Evolutionary conservation across 2,797 vertebrate species (phyloP).

Genomic region (Ptychobarbus kaznakovi): DNA sequence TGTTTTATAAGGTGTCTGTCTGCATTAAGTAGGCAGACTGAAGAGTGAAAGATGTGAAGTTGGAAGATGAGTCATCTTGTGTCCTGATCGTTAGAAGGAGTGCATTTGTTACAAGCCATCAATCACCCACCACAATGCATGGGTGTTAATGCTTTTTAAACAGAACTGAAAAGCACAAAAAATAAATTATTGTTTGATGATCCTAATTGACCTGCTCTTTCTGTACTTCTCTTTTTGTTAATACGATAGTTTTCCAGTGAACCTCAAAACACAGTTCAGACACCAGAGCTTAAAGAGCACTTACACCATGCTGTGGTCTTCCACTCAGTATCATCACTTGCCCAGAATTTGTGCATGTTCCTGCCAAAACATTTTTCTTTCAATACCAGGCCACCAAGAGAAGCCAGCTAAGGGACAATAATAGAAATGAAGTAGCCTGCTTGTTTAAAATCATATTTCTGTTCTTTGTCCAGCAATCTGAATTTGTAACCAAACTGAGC

Average conservation of each 20-base stretch:
- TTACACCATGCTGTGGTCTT: neutral
- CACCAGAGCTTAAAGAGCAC: neutral
- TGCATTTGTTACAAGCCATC: constrained; percentile 46
- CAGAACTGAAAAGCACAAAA: constrained; percentile 1
- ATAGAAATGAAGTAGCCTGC: constrained; percentile 44
- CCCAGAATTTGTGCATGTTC: neutral
- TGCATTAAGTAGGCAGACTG: constrained; percentile 12
- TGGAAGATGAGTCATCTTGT: constrained; percentile 17
- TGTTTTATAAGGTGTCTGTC: constrained; percentile 30
- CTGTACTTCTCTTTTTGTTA: constrained; percentile 12
- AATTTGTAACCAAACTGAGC: constrained; percentile 51
- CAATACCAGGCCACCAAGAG: constrained; percentile 28
- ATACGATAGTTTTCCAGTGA: neutral
- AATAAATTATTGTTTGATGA: constrained; percentile 21
- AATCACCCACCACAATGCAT: constrained; percentile 26
- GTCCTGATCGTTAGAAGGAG: constrained; percentile 3
- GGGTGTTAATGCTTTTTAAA: constrained; percentile 21
- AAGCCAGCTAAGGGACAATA: constrained; percentile 7
- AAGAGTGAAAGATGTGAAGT: constrained; percentile 7
- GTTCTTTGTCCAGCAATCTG: constrained; percentile 49
- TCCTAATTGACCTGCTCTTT: constrained; percentile 13
- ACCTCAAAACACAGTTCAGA: constrained; percentile 1
- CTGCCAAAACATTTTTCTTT: constrained; percentile 16
- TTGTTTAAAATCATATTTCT: constrained; percentile 42
- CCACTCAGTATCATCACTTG: neutral